phyloP scores from a whole-genome alignment of 2,797 vertebrate species.

The Eulemur albifrons region DNA sequence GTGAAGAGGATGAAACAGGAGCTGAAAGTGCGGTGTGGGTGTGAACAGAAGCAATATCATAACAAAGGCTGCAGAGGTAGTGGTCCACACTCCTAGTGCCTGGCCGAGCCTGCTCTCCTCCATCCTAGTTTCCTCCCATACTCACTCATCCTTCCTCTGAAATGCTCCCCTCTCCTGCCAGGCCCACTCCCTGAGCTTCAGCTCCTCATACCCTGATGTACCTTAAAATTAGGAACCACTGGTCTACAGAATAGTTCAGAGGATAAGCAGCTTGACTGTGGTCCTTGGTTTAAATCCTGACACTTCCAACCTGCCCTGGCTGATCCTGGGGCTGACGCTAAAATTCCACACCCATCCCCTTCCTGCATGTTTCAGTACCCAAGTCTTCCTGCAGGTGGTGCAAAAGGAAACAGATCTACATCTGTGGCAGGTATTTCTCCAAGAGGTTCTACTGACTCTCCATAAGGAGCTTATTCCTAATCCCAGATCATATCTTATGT shows the following conservation, averaged over 20 bases:
- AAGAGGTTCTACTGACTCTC: neutral
- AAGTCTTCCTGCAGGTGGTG: neutral
- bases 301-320: neutral
- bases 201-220: neutral
- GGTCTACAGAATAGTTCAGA: neutral
- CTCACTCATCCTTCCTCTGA: neutral
- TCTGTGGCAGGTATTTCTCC: neutral
- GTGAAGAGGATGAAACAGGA: too few species aligned
- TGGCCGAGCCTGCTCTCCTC: neutral
- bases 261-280: neutral
- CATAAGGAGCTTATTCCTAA: neutral
- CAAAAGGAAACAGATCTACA: neutral
- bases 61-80: neutral
- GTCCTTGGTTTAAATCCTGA: neutral
- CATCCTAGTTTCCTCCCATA: neutral
- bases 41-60: too few species aligned
- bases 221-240: neutral
- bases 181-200: neutral
- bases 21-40: too few species aligned
- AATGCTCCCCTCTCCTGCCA: neutral
- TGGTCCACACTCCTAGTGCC: neutral
- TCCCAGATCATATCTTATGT: neutral
- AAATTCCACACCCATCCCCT: neutral
- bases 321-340: neutral
- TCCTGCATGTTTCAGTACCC: neutral